Evolutionary conservation across 1,140 invertebrate species (phyloP).

Genomic region (Drosophila parabipectinata): DNA sequence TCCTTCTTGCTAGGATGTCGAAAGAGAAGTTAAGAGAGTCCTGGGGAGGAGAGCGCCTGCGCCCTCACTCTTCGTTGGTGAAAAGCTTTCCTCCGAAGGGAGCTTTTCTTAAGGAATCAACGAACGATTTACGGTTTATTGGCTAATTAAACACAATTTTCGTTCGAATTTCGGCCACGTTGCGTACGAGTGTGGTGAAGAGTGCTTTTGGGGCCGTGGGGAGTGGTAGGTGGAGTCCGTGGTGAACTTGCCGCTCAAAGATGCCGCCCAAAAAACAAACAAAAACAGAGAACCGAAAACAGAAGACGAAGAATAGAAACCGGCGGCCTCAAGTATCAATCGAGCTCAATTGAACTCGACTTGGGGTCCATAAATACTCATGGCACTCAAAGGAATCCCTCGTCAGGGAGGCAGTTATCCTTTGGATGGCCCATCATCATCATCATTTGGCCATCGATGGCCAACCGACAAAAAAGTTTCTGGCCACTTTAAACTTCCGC

Average conservation of each 20-base stretch:
- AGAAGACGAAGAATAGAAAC: not conserved
- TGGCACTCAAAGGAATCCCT: not conserved
- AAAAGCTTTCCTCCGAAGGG: constrained; percentile 19
- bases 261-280: constrained; percentile 4
- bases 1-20: not conserved
- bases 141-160: constrained; percentile 68
- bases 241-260: not conserved
- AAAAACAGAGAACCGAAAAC: not conserved
- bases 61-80: constrained; percentile 30
- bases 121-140: constrained; percentile 51
- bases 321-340: constrained; percentile 4
- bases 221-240: not conserved
- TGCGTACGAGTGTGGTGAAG: constrained; percentile 1
- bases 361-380: constrained; percentile 8
- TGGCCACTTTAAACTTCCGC: constrained; percentile 15
- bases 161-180: not conserved
- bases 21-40: constrained; percentile 30
- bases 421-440: not conserved
- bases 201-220: not conserved
- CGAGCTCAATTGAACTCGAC: constrained; percentile 2
- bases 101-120: constrained; percentile 9
- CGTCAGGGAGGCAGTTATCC: not conserved
- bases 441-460: not conserved
- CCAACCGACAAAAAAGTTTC: constrained; percentile 3
- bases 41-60: constrained; percentile 37